These are phyloP conservation scores for Rotaria socialis DNA, from an alignment of 2,888 invertebrate species.

Conservation along the genomic window DNA sequence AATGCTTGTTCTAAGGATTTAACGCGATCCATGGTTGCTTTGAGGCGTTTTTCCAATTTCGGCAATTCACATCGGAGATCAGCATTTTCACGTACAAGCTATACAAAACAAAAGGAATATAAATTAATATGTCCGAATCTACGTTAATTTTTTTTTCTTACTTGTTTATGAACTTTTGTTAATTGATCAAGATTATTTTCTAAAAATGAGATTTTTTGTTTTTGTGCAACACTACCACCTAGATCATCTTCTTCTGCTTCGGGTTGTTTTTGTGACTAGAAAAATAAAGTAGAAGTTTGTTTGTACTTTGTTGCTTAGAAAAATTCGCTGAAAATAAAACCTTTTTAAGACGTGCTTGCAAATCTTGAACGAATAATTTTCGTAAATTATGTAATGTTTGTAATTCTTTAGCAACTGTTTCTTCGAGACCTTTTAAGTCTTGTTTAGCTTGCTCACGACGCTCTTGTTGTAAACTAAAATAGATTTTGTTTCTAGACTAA, in stretches of 20 bases:
- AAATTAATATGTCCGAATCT: not conserved
- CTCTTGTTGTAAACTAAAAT: constrained; percentile 69
- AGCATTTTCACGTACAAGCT: constrained; percentile 92
- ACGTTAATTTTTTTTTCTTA: not conserved
- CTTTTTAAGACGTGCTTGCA: constrained; percentile 72
- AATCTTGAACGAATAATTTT: constrained; percentile 94
- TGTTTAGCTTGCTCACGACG: constrained; percentile 93
- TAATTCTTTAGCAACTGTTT: constrained; percentile 78
- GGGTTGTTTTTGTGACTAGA: constrained; percentile 35
- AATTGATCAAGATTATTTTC: constrained; percentile 98
- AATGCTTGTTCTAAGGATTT: constrained; percentile 92
- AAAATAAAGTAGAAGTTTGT: not conserved
- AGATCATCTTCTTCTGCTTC: constrained; percentile 31
- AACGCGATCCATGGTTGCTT: constrained; percentile 92
- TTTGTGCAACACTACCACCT: constrained; percentile 77
- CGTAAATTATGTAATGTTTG: constrained; percentile 95
- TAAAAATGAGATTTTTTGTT: constrained; percentile 97
- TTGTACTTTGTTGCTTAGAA: no score
- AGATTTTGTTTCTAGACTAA: no score
- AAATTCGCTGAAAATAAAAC: constrained; percentile 39
- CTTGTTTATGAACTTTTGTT: constrained; percentile 74
- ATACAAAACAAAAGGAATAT: not conserved
- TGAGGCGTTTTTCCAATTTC: constrained; percentile 89
- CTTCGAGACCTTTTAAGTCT: constrained; percentile 69
- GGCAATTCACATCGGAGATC: constrained; percentile 97